Conservation (phyloP, 2,888 invertebrate genomes). For the Ctena decussata region DNA sequence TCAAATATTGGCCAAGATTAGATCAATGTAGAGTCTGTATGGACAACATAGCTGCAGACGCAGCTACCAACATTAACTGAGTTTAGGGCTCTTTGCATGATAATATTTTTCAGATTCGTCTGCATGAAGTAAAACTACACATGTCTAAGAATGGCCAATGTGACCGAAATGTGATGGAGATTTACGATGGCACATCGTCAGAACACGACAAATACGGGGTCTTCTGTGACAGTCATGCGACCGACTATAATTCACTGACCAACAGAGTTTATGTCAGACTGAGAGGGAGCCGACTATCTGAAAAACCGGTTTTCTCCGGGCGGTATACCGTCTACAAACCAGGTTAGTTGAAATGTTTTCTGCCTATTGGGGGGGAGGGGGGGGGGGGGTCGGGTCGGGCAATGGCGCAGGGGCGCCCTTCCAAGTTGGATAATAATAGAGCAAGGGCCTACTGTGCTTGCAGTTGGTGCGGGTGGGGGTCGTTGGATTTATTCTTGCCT, state of each 20-base stretch:
- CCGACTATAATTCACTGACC: slow-evolving; percentile 70
- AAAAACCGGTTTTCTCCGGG: slow-evolving; percentile 74
- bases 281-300: slow-evolving; percentile 66
- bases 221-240: slow-evolving; percentile 70
- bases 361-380: too few species aligned
- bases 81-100: too few species aligned
- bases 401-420: too few species aligned
- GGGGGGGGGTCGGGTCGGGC: too few species aligned
- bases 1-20: too few species aligned
- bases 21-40: too few species aligned
- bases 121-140: slow-evolving; percentile 55
- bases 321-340: slow-evolving; percentile 71
- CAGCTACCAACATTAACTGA: too few species aligned
- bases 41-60: too few species aligned
- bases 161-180: slow-evolving; percentile 77
- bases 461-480: too few species aligned
- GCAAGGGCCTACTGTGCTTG: too few species aligned
- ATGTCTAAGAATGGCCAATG: slow-evolving; percentile 71
- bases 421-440: too few species aligned
- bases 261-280: slow-evolving; percentile 81
- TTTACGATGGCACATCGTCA: slow-evolving; percentile 81
- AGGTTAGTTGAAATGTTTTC: slow-evolving; percentile 27
- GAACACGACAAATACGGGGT: slow-evolving; percentile 65
- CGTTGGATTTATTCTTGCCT: too few species aligned
- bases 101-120: slow-evolving; percentile 66